Conservation (phyloP, 1,140 invertebrate genomes). For the Tachypleus tridentatus region DNA sequence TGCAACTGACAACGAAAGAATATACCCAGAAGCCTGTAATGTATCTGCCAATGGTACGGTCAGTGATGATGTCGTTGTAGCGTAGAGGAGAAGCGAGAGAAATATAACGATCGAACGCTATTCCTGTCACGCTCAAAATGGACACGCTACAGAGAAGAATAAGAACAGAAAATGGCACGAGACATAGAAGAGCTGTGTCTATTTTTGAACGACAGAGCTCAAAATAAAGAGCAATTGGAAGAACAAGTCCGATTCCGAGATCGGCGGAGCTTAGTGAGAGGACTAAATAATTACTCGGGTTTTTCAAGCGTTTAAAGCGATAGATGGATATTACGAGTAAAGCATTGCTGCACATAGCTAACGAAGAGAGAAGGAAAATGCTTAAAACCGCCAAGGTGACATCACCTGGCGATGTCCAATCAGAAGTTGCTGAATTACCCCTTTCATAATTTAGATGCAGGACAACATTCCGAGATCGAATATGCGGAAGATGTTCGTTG, state of each 20-base stretch:
- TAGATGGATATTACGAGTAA: slow-evolving; percentile 46
- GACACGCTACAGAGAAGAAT: slow-evolving; percentile 48
- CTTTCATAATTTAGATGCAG: no score
- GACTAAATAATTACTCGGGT: slow-evolving; percentile 57
- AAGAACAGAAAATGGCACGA: slow-evolving; percentile 47
- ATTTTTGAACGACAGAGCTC: slow-evolving; percentile 37
- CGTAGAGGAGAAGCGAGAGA: slow-evolving; percentile 49
- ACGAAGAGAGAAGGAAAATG: slow-evolving; percentile 43
- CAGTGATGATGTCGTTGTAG: slow-evolving; percentile 46
- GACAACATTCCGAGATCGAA: no score
- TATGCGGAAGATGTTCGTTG: no score
- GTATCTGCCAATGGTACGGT: slow-evolving; percentile 44
- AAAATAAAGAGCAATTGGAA: slow-evolving; percentile 51
- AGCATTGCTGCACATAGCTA: slow-evolving; percentile 44
- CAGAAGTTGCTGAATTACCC: no score
- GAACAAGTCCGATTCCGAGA: slow-evolving; percentile 55
- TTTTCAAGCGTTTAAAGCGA: slow-evolving; percentile 45
- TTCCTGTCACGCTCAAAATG: slow-evolving; percentile 48
- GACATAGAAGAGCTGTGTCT: slow-evolving; percentile 33
- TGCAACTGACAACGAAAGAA: slow-evolving; percentile 42
- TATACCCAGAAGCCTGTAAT: slow-evolving; percentile 48
- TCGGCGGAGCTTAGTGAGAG: slow-evolving; percentile 58
- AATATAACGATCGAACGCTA: slow-evolving; percentile 50
- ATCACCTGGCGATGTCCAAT: slow-evolving; percentile 10
- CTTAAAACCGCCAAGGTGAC: slow-evolving; percentile 40